Conservation (phyloP, 1,140 invertebrate genomes). For the Diploscapter pachys region DNA sequence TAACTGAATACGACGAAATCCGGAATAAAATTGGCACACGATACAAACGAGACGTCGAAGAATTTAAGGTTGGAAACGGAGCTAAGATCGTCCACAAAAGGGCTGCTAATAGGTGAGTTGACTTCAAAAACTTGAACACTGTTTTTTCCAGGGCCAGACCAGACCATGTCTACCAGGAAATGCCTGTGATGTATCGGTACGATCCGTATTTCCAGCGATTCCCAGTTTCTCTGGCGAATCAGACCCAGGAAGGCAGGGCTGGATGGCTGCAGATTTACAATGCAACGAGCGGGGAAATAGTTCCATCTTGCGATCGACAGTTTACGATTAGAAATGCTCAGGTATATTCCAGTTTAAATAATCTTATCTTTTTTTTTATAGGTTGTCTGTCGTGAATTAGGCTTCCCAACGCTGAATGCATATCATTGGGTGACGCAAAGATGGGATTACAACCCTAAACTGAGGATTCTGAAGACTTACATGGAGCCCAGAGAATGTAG, state of each 20-base stretch:
- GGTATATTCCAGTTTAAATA: conserved; percentile 59
- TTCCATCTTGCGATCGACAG: conserved; percentile 87
- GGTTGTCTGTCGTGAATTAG: conserved; percentile 87
- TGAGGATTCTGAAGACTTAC: conserved; percentile 79
- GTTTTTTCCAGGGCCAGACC: conserved; percentile 21
- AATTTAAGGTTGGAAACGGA: background rate
- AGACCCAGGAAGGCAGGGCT: conserved; percentile 55
- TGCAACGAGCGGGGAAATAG: conserved; percentile 86
- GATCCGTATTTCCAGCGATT: conserved; percentile 51
- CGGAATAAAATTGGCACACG: conserved; percentile 32
- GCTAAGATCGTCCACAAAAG: background rate
- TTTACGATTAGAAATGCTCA: conserved; percentile 88
- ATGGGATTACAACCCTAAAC: conserved; percentile 60
- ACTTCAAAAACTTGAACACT: background rate
- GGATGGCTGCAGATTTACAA: conserved; percentile 93
- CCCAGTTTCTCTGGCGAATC: conserved; percentile 53
- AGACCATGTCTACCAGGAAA: conserved; percentile 49
- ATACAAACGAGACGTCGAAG: conserved; percentile 27
- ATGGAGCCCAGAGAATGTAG: conserved; percentile 79
- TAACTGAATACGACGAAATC: conserved; percentile 49
- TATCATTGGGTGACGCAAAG: conserved; percentile 65
- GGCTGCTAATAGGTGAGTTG: background rate
- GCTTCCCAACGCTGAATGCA: conserved; percentile 80
- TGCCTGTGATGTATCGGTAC: conserved; percentile 47
- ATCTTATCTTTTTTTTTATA: conserved; percentile 19